A percentile compares a stretch with the other conserved stretches of the same genome.
Evolutionary conservation across 2,797 vertebrate genomes (phyloP).

Genomic region (Garrulus glandarius): DNA sequence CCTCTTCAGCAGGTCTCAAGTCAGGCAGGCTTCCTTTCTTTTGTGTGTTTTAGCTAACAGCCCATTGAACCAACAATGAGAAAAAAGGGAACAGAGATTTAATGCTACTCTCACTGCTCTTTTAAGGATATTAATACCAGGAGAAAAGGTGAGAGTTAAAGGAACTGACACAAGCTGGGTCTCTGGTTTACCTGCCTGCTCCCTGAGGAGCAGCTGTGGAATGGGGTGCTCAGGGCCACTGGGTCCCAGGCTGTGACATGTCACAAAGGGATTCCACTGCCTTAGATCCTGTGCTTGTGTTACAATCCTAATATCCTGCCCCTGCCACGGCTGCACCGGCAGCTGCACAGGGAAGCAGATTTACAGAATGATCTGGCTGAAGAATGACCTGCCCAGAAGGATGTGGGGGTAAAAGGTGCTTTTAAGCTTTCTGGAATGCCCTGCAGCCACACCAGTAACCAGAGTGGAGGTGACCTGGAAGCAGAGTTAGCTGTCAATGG

Average conservation of each 20-base stretch:
- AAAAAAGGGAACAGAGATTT: background rate
- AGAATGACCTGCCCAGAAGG: background rate
- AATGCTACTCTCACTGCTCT: background rate
- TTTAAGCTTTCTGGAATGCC: background rate
- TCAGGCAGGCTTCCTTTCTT: conserved; percentile 22
- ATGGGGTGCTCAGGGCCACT: background rate
- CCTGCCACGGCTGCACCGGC: fast-evolving
- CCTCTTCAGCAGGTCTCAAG: conserved; percentile 26
- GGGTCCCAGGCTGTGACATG: background rate
- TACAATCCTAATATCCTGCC: fast-evolving
- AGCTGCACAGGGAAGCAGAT: background rate
- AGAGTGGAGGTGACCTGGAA: background rate
- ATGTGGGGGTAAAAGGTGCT: fast-evolving
- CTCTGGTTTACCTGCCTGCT: background rate
- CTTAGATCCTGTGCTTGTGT: fast-evolving
- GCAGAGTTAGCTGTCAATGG: background rate
- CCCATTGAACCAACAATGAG: conserved; percentile 17
- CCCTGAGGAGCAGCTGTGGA: background rate
- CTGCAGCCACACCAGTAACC: background rate
- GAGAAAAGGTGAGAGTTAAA: background rate
- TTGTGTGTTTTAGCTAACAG: conserved; percentile 52
- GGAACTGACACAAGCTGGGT: background rate
- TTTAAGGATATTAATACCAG: background rate
- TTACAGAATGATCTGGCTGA: background rate
- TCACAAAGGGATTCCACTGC: fast-evolving